These are phyloP conservation scores for Stomorhina lunata DNA, from an alignment of 2,888 invertebrate species.

Conservation along the genomic window DNA sequence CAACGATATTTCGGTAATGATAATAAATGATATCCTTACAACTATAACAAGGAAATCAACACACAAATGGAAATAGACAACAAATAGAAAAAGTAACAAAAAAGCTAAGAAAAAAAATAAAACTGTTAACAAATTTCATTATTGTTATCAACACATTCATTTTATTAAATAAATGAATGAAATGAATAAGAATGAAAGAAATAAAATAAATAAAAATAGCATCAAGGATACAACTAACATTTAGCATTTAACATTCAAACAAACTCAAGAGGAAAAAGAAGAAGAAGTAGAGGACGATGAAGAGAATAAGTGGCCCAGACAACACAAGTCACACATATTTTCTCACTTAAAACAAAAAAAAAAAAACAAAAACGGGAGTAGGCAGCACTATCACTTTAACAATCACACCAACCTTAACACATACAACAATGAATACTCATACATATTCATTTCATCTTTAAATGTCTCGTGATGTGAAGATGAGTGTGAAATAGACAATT, in stretches of 20 bases:
- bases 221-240: no score
- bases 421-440: not conserved
- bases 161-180: slow-evolving; percentile 47
- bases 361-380: not conserved
- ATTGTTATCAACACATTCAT: slow-evolving; percentile 60
- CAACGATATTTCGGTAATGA: slow-evolving; percentile 7
- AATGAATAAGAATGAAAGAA: not conserved
- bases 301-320: no score
- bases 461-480: not conserved
- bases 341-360: not conserved
- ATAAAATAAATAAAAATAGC: not conserved
- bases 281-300: no score
- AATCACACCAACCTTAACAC: no score
- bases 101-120: not conserved
- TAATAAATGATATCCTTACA: slow-evolving; percentile 23
- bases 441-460: not conserved
- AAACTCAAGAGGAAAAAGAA: no score
- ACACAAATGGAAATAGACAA: not conserved
- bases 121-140: slow-evolving; percentile 61
- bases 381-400: no score
- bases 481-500: slow-evolving; percentile 28
- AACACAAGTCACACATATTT: no score
- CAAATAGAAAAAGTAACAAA: not conserved
- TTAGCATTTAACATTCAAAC: no score
- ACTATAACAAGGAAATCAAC: not conserved